phyloP scores from a whole-genome alignment of 1,140 invertebrate genomes.

The Orius laevigatus region DNA sequence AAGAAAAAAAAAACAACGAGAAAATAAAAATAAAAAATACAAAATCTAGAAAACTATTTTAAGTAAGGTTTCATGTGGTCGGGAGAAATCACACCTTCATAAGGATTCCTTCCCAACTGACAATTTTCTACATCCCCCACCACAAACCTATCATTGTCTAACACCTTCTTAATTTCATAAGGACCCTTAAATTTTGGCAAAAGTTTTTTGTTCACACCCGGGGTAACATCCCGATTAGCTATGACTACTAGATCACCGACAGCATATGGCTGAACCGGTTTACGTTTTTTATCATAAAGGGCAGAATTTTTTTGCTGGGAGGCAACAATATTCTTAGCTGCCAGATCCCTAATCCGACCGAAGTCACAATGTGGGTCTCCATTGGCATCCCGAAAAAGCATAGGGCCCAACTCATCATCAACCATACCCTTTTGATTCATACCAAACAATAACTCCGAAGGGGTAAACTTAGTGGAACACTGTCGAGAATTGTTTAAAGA shows the following conservation, averaged over 20 bases:
- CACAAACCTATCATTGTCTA: constrained; percentile 12
- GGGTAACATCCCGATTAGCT: constrained; percentile 2
- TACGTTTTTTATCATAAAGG: constrained; percentile 4
- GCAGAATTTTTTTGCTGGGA: constrained; percentile 4
- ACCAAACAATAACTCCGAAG: constrained; percentile 16
- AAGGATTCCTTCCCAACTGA: not conserved
- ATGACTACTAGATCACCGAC: constrained; percentile 13
- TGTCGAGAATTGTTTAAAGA: constrained; percentile 15
- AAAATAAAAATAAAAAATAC: no score
- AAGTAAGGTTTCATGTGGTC: constrained; percentile 2
- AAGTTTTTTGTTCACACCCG: no score
- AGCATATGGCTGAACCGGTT: constrained; percentile 3
- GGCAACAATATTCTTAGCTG: not conserved
- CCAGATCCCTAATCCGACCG: not conserved
- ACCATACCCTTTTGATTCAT: not conserved
- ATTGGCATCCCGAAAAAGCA: not conserved
- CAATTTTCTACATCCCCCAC: constrained; percentile 6
- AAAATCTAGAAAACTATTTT: no score
- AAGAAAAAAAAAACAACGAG: no score
- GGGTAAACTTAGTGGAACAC: constrained; percentile 13
- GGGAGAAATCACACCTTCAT: constrained; percentile 6
- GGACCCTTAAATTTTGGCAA: constrained; percentile 13
- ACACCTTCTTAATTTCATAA: constrained; percentile 6
- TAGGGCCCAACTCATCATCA: not conserved
- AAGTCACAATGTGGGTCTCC: not conserved